Evolutionary conservation across 2,888 invertebrate genomes (phyloP).

Genomic region (Drosophila kanekoi): DNA sequence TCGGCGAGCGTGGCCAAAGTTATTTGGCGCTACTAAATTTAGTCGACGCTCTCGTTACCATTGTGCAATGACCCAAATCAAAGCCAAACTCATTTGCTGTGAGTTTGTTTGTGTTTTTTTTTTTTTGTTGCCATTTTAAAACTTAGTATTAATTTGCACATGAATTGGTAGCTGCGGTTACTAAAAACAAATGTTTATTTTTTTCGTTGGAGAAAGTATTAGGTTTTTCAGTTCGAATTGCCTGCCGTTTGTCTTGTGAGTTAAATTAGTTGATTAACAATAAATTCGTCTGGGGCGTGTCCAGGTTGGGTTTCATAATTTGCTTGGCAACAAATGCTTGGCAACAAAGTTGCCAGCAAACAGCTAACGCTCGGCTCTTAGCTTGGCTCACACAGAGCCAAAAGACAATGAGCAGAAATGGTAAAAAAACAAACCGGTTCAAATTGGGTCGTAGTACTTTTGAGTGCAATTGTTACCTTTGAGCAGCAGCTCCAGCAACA

Average conservation of each 20-base stretch:
- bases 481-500: constrained; percentile 38
- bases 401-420: constrained; percentile 45
- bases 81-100: constrained; percentile 56
- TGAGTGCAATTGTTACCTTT: constrained; percentile 82
- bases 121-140: constrained; percentile 37
- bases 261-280: constrained; percentile 43
- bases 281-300: constrained; percentile 51
- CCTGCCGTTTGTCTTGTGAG: constrained; percentile 8
- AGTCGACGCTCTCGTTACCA: constrained; percentile 72
- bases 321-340: constrained; percentile 64
- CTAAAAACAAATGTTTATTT: constrained; percentile 15
- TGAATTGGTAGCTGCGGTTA: constrained; percentile 55
- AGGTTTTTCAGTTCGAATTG: constrained; percentile 28
- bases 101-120: constrained; percentile 23
- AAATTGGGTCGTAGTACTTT: constrained; percentile 83
- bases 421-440: constrained; percentile 75
- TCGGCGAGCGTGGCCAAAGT: constrained; percentile 35
- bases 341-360: constrained; percentile 61
- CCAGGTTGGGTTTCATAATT: constrained; percentile 64
- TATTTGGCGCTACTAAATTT: constrained; percentile 67
- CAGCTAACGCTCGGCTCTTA: constrained; percentile 28
- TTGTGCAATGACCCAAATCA: constrained; percentile 81
- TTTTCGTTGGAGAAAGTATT: constrained; percentile 61
- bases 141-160: constrained; percentile 69
- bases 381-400: constrained; percentile 38